Percentiles rank a stretch among this genome's conserved stretches.
phyloP scores from a whole-genome alignment of 2,888 invertebrate species.

The Thalpophila matura region DNA sequence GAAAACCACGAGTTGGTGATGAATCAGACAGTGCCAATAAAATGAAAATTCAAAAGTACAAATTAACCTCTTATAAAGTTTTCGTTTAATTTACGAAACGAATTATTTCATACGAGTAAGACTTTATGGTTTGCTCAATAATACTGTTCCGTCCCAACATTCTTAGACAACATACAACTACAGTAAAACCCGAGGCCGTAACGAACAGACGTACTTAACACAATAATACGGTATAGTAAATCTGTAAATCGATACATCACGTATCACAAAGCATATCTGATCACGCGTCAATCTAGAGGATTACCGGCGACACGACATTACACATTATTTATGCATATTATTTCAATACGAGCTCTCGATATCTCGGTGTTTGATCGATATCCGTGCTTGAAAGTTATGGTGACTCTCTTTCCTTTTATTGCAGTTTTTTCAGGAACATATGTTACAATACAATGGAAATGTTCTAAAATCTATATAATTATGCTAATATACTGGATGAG shows the following conservation, averaged over 20 bases:
- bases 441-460: background rate
- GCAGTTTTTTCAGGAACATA: background rate
- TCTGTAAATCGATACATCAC: constrained; percentile 72
- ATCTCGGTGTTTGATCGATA: constrained; percentile 43
- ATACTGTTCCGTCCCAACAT: constrained; percentile 20
- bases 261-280: constrained; percentile 67
- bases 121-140: constrained; percentile 11
- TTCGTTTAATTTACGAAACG: too few relatives aligned
- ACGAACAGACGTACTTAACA: constrained; percentile 59
- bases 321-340: constrained; percentile 70
- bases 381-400: constrained; percentile 11
- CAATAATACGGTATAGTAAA: constrained; percentile 66
- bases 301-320: constrained; percentile 63
- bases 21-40: background rate
- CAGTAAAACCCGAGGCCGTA: constrained; percentile 45
- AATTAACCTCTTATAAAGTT: too few relatives aligned
- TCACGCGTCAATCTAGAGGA: constrained; percentile 69
- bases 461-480: too few relatives aligned
- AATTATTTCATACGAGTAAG: background rate
- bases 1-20: background rate
- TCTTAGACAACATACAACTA: constrained; percentile 28
- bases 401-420: constrained; percentile 5
- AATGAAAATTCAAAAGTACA: background rate
- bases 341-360: constrained; percentile 62
- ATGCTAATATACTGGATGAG: too few relatives aligned